Conservation (phyloP, 2,113 vertebrate species). For the Falcunculus frontatus region DNA sequence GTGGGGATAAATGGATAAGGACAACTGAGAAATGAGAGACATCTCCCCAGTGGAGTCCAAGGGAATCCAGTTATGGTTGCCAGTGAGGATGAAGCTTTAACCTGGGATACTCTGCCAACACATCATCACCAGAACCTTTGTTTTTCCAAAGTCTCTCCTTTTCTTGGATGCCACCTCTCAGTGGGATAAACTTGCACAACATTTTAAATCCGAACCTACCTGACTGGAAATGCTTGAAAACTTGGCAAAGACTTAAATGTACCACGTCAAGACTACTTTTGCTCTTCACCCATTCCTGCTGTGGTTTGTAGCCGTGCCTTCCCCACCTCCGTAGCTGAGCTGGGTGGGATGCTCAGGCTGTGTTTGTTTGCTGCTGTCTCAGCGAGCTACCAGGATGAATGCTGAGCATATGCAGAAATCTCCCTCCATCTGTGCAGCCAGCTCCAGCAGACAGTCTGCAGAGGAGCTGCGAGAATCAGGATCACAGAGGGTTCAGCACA, state of each 20-base stretch:
- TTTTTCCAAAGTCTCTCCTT: not conserved
- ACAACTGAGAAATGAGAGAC: not conserved
- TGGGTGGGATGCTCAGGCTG: not conserved
- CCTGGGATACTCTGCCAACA: not conserved
- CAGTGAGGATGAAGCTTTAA: not conserved
- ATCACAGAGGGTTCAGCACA: not conserved
- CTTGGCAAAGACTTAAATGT: not conserved
- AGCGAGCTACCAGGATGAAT: not conserved
- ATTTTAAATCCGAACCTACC: not conserved
- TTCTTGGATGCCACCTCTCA: not conserved
- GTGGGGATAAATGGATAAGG: not conserved
- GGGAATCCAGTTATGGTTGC: not conserved
- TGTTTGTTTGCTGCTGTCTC: not conserved
- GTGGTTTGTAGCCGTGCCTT: accelerated
- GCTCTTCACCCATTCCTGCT: not conserved
- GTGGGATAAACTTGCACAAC: not conserved
- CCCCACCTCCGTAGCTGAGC: not conserved
- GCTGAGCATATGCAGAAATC: conserved; percentile 33
- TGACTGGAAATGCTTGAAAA: not conserved
- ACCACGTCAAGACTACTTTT: not conserved
- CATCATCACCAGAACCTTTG: accelerated
- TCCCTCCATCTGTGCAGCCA: conserved; percentile 43
- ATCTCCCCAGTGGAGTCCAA: not conserved
- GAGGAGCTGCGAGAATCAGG: not conserved
- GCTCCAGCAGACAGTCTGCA: not conserved